Percentiles rank a stretch among this genome's conserved stretches.
These are phyloP conservation scores for Deilephila porcellus DNA, from an alignment of 2,888 invertebrate species.

Conservation along the genomic window DNA sequence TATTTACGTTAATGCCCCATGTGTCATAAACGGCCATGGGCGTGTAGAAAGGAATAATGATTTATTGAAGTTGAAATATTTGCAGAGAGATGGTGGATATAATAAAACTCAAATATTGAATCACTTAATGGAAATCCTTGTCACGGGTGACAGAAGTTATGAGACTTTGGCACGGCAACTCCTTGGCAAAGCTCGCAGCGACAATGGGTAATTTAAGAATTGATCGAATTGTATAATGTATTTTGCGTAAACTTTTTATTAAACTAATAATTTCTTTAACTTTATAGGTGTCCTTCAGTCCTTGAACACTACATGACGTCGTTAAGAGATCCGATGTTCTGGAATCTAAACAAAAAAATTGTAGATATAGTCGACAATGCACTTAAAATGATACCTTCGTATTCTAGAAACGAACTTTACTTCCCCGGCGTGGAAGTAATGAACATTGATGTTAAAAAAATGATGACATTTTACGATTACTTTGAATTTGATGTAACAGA, in stretches of 20 bases:
- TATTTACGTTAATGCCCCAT: not conserved
- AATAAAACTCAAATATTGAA: constrained; percentile 74
- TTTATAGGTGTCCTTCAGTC: constrained; percentile 67
- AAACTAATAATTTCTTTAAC: constrained; percentile 36
- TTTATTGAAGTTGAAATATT: constrained; percentile 48
- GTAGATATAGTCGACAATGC: constrained; percentile 83
- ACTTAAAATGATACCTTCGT: constrained; percentile 82
- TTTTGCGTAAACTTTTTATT: constrained; percentile 34
- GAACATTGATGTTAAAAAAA: constrained; percentile 86
- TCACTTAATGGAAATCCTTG: constrained; percentile 71
- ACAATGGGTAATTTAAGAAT: constrained; percentile 57
- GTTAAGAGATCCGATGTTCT: constrained; percentile 89
- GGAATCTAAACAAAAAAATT: constrained; percentile 87
- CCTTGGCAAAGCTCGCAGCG: constrained; percentile 54
- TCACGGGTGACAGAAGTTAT: constrained; percentile 69
- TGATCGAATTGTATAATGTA: constrained; percentile 38
- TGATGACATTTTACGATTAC: constrained; percentile 87
- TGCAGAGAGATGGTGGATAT: constrained; percentile 68
- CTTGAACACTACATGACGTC: constrained; percentile 84
- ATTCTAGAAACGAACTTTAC: constrained; percentile 84
- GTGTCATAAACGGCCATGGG: constrained; percentile 4
- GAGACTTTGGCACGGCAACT: constrained; percentile 62
- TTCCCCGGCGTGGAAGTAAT: constrained; percentile 87
- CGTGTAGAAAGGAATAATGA: constrained; percentile 27
- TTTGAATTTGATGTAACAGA: constrained; percentile 87